A percentile compares a stretch with the other conserved stretches of the same genome.
phyloP scores from a whole-genome alignment of 1,140 invertebrate genomes.

The Belonocnema kinseyi region DNA sequence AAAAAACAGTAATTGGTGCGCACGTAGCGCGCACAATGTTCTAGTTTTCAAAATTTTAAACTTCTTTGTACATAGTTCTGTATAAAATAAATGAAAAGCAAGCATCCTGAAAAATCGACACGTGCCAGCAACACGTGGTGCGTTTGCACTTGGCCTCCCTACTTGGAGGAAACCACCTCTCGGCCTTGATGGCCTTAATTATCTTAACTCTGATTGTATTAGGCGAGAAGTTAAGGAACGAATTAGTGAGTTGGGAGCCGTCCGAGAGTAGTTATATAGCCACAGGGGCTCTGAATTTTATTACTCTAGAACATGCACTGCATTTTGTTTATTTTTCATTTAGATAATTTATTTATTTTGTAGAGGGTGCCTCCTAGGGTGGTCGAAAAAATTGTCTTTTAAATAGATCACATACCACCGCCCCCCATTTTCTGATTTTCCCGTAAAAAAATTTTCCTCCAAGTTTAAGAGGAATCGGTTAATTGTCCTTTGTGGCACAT shows the following conservation, averaged over 20 bases:
- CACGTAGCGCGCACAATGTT: no score
- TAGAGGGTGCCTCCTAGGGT: no score
- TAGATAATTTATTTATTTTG: background rate
- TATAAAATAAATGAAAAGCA: background rate
- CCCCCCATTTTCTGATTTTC: no score
- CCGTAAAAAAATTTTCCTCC: no score
- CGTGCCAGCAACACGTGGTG: constrained; percentile 60
- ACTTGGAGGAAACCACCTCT: constrained; percentile 59
- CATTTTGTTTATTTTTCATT: background rate
- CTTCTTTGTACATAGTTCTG: no score
- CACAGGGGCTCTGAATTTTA: constrained; percentile 20
- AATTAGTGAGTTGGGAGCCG: constrained; percentile 59
- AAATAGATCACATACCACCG: no score
- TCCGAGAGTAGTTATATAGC: constrained; percentile 31
- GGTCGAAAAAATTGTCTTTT: no score
- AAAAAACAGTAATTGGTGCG: no score
- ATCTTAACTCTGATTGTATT: constrained; percentile 69
- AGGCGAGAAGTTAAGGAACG: constrained; percentile 66
- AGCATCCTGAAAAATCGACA: constrained; percentile 19
- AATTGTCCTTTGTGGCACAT: no score
- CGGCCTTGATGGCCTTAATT: constrained; percentile 68
- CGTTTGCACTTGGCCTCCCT: constrained; percentile 40
- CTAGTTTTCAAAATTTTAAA: no score
- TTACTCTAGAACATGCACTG: constrained; percentile 6
- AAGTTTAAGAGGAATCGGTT: no score